These are phyloP conservation scores for Hyppa rectilinea DNA, from an alignment of 2,888 invertebrate species.

Conservation along the genomic window DNA sequence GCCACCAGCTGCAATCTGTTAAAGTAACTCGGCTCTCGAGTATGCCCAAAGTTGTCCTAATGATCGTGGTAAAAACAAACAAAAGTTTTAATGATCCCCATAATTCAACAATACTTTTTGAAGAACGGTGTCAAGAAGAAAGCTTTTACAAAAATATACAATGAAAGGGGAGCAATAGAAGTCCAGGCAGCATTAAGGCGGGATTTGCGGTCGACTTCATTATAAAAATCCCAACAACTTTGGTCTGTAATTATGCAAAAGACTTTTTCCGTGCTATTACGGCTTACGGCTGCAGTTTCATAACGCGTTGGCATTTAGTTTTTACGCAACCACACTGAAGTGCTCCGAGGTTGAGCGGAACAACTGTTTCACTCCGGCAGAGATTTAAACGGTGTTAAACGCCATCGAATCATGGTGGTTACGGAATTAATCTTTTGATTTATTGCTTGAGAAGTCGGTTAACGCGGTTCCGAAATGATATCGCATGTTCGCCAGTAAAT, in stretches of 20 bases:
- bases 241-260: slow-evolving; percentile 59
- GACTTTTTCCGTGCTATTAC: slow-evolving; percentile 59
- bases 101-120: slow-evolving; percentile 42
- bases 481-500: slow-evolving; percentile 35
- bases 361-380: slow-evolving; percentile 65
- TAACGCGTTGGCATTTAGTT: slow-evolving; percentile 72
- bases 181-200: slow-evolving; percentile 29
- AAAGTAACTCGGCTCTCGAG: slow-evolving; percentile 36
- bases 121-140: slow-evolving; percentile 55
- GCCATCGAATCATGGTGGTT: slow-evolving; percentile 51
- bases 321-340: slow-evolving; percentile 72
- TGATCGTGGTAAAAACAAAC: slow-evolving; percentile 37
- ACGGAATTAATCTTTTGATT: slow-evolving; percentile 64
- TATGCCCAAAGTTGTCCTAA: slow-evolving; percentile 42
- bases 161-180: slow-evolving; percentile 50
- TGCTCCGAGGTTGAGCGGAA: slow-evolving; percentile 58
- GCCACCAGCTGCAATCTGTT: slow-evolving; percentile 38
- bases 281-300: slow-evolving; percentile 67
- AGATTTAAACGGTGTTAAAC: slow-evolving; percentile 65
- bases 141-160: slow-evolving; percentile 43
- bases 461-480: slow-evolving; percentile 43
- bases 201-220: slow-evolving; percentile 54
- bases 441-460: slow-evolving; percentile 48
- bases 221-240: slow-evolving; percentile 54
- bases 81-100: slow-evolving; percentile 49